Evolutionary conservation across 2,888 invertebrate genomes (phyloP), one percentile per base, ranked within the genome.

Genomic region (Ophioninae sp.): DNA sequence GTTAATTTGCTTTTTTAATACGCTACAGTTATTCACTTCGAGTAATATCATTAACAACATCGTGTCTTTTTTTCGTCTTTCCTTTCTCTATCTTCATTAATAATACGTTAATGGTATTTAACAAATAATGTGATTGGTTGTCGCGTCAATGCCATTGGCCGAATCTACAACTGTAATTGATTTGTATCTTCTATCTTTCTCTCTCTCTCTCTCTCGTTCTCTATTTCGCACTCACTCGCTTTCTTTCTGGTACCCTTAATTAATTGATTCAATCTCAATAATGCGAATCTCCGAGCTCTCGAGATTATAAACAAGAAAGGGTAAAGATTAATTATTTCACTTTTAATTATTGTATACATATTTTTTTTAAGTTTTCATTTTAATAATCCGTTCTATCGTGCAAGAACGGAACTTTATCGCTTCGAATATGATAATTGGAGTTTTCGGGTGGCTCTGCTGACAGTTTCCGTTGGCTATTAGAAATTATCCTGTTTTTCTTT

Each of bases 91-190:
- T 87, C 87, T 86, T 81, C 67, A 80, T 83, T 85, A 85, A 79
- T 81, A 72, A 80, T 90, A 90, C 85, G 82, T 89, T 88, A 88
- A 87, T 88, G 88, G 80, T 91, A 90, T 91, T 91, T 91, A 91
- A 90, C 90, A 91, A 89, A 90, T 92, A 92, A 92, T 89, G 89
- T 92, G 92, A 92, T 92, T 92, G 92, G 92, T 91, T 92, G 89
- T 92, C 92, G 92, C 92, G 91, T 91, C 90, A 88, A 88, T 87
- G 87, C 87, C 87, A 82, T 85, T 85, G 81, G 86, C 86, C 83
- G 86, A 86, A 86, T 83, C 80, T 86, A 85, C 82, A 85, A 83
- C 85, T 85, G 82, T 77, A 79, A 80, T 80, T 62, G 70, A 81
- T 76, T 62, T 23, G 64, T 81, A 41, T 23, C 78, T 37, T 81